phyloP scores from a whole-genome alignment of 2,797 vertebrate species.

The Chaunax sp. region DNA sequence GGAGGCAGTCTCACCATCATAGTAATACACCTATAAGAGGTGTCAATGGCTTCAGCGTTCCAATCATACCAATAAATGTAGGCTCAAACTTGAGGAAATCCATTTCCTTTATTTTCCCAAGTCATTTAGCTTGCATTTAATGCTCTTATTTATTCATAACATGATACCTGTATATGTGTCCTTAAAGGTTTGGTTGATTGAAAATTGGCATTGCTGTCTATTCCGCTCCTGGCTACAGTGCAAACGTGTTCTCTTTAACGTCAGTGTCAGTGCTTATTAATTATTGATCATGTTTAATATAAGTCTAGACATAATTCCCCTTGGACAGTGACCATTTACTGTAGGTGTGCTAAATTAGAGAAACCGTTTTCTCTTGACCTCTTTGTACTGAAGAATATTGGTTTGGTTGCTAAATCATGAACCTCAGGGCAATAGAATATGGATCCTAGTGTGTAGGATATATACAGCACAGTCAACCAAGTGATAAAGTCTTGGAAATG shows the following conservation, averaged over 20 bases:
- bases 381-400: not conserved
- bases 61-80: constrained; percentile 43
- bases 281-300: constrained; percentile 68
- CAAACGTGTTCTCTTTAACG: constrained; percentile 11
- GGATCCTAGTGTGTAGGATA: too few species aligned
- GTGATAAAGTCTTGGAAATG: too few species aligned
- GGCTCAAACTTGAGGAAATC: constrained; percentile 26
- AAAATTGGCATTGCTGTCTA: constrained; percentile 9
- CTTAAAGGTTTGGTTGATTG: constrained; percentile 24
- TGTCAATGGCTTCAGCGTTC: constrained; percentile 31
- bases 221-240: not conserved
- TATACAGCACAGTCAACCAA: too few species aligned
- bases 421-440: too few species aligned
- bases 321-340: constrained; percentile 48
- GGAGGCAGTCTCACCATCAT: constrained; percentile 29
- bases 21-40: constrained; percentile 27
- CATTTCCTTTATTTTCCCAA: constrained; percentile 26
- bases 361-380: constrained; percentile 44
- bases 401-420: constrained; percentile 9
- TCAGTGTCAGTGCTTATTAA: constrained; percentile 46
- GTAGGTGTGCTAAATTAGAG: constrained; percentile 49
- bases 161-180: constrained; percentile 22
- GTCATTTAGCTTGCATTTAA: constrained; percentile 36
- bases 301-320: constrained; percentile 55
- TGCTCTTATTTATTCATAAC: constrained; percentile 14